A percentile compares a stretch with the other conserved stretches of the same genome.
Evolutionary conservation across 2,797 vertebrate genomes (phyloP).

Genomic region (Dermochelys coriacea): DNA sequence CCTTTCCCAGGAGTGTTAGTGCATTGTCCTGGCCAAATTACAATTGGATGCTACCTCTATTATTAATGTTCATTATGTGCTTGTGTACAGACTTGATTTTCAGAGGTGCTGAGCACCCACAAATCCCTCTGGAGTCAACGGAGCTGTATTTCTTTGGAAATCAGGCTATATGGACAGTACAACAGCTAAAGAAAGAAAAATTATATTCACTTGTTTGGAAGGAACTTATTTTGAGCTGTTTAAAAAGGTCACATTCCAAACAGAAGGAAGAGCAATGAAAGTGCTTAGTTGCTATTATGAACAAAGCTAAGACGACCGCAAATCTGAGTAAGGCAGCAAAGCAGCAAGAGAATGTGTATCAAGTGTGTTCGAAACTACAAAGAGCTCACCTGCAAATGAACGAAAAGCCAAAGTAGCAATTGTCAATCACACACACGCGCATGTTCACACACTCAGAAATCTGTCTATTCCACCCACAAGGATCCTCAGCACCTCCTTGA

Average conservation of each 20-base stretch:
- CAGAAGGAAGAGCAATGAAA: constrained; percentile 59
- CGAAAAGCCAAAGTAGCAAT: constrained; percentile 19
- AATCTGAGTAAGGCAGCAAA: constrained; percentile 52
- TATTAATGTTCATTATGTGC: no score
- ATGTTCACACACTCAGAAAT: neutral
- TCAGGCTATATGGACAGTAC: neutral
- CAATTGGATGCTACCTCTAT: no score
- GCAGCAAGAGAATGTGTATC: neutral
- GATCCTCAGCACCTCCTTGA: neutral
- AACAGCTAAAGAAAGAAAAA: constrained; percentile 53
- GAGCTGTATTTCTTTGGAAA: no score
- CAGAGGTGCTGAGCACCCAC: no score
- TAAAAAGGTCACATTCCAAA: constrained; percentile 71
- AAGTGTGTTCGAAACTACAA: constrained; percentile 20
- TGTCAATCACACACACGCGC: neutral
- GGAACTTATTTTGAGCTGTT: constrained; percentile 35
- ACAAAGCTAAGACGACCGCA: constrained; percentile 59
- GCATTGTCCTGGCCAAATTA: no score
- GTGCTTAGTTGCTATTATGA: constrained; percentile 56
- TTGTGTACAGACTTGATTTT: no score
- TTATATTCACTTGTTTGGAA: constrained; percentile 66
- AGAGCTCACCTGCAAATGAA: constrained; percentile 22
- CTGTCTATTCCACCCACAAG: neutral
- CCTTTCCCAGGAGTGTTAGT: no score
- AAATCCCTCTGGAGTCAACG: no score